Percentiles rank a stretch among this genome's conserved stretches.
Conservation (phyloP, 2,113 vertebrate genomes). For the Pseudopodoces humilis region DNA sequence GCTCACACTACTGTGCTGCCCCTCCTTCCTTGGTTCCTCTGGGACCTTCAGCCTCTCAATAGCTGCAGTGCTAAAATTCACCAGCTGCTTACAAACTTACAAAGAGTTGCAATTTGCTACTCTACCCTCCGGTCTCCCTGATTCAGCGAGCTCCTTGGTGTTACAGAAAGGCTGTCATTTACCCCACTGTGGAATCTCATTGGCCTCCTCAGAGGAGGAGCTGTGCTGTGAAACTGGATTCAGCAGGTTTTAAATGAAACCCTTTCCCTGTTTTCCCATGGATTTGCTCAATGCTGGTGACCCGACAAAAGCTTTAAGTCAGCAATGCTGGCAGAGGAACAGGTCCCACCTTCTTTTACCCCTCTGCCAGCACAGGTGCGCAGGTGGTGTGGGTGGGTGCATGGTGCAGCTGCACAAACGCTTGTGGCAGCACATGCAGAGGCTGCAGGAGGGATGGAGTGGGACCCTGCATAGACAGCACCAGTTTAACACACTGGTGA, state of each 20-base stretch:
- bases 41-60: background rate
- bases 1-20: rapidly evolving
- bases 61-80: background rate
- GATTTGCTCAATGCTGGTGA: background rate
- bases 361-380: background rate
- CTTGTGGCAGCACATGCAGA: background rate
- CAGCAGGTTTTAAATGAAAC: background rate
- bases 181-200: background rate
- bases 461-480: rapidly evolving
- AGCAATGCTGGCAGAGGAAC: background rate
- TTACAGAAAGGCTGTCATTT: background rate
- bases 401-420: background rate
- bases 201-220: background rate
- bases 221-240: background rate
- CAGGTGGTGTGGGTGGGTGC: background rate
- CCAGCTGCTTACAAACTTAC: background rate
- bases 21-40: background rate
- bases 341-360: background rate
- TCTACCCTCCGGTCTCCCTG: background rate
- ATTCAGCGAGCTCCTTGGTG: background rate
- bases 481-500: rapidly evolving
- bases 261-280: background rate
- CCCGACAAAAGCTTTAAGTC: background rate
- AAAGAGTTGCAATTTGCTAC: background rate
- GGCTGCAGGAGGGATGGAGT: background rate